These are phyloP conservation scores for Halisarca cf. caerulea DNA, from an alignment of 37 sponge, comb jelly and placozoan species.

Conservation along the genomic window DNA sequence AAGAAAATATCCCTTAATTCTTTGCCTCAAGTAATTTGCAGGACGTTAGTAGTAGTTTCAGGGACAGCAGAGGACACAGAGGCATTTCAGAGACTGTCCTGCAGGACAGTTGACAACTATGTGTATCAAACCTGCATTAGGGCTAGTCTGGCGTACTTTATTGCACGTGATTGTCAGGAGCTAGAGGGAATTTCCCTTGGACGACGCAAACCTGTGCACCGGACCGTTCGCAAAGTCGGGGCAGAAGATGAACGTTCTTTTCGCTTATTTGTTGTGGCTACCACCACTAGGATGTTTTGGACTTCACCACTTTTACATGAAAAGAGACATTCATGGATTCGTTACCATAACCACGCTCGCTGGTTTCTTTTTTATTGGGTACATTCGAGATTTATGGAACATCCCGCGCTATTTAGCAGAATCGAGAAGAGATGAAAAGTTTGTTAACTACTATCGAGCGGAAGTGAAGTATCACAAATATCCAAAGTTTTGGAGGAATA, in stretches of 20 bases:
- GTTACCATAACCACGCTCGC: conserved; percentile 76
- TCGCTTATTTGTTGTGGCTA: conserved; percentile 82
- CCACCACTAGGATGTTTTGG: conserved; percentile 72
- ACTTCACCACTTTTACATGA: conserved; percentile 87
- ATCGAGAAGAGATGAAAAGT: conserved; percentile 54
- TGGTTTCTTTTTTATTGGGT: conserved; percentile 77
- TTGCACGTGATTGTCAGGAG: too few species aligned
- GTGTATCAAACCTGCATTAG: too few species aligned
- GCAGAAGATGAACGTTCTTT: conserved; percentile 36
- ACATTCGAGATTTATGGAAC: conserved; percentile 68
- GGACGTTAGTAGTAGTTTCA: too few species aligned
- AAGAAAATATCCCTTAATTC: too few species aligned
- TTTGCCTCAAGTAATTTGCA: too few species aligned
- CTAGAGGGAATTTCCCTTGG: too few species aligned
- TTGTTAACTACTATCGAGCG: not conserved
- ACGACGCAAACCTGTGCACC: too few species aligned
- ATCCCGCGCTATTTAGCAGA: conserved; percentile 78
- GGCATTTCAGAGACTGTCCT: too few species aligned
- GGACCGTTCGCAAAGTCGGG: too few species aligned
- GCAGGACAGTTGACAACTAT: too few species aligned
- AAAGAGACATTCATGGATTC: conserved; percentile 76
- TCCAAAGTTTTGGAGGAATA: conserved; percentile 7
- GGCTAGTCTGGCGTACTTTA: too few species aligned
- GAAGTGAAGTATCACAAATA: conserved; percentile 20
- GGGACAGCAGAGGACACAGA: too few species aligned